phyloP scores from a whole-genome alignment of 2,888 invertebrate genomes.

The Globia sparganii region DNA sequence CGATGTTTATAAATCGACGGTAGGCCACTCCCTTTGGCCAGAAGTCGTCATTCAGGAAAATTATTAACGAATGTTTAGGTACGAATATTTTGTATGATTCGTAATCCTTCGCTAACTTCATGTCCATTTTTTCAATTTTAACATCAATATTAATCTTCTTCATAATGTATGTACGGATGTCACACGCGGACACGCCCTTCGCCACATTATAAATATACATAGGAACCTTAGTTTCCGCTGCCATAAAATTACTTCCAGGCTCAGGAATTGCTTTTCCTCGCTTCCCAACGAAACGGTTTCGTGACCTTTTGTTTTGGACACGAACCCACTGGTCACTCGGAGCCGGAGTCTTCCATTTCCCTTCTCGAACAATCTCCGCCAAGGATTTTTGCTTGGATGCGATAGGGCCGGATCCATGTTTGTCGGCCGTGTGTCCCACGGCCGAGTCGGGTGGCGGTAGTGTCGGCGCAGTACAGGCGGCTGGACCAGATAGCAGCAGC shows the following conservation, averaged over 20 bases:
- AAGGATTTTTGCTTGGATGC: too few relatives aligned
- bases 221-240: too few relatives aligned
- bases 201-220: too few relatives aligned
- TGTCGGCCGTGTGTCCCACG: not conserved
- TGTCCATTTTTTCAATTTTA: not conserved
- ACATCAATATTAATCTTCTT: not conserved
- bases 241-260: too few relatives aligned
- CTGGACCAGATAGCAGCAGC: too few relatives aligned
- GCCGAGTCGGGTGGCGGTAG: not conserved
- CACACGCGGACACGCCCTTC: not conserved
- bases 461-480: not conserved
- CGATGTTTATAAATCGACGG: not conserved
- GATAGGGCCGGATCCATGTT: not conserved
- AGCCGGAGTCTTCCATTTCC: not conserved
- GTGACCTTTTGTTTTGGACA: too few relatives aligned
- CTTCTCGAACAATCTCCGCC: constrained; percentile 12
- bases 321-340: too few relatives aligned
- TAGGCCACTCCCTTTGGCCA: constrained; percentile 1
- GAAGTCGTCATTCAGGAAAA: not conserved
- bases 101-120: not conserved
- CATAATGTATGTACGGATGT: not conserved
- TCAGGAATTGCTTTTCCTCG: too few relatives aligned
- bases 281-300: too few relatives aligned
- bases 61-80: not conserved
- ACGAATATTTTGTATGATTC: not conserved